phyloP scores from a whole-genome alignment of 2,113 vertebrate genomes.

The Meleagris gallopavo region DNA sequence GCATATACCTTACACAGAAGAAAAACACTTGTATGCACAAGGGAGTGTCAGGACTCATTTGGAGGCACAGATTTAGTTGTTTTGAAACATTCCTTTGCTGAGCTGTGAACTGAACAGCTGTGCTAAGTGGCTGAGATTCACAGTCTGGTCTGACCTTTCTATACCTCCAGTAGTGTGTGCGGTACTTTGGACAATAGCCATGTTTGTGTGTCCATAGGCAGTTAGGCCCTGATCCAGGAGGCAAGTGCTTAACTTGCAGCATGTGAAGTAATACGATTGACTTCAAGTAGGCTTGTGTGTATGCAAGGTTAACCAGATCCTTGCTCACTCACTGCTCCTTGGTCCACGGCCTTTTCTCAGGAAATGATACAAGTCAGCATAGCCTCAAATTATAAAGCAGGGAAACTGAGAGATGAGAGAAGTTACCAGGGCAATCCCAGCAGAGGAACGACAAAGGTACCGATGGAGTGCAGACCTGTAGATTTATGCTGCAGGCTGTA shows the following conservation, averaged over 20 bases:
- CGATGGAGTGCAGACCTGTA: background rate
- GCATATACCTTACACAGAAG: accelerated
- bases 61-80: background rate
- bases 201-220: background rate
- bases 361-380: accelerated
- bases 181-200: background rate
- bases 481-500: accelerated
- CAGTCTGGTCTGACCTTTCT: background rate
- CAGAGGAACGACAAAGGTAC: background rate
- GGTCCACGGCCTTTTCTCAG: accelerated
- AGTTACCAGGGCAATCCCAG: accelerated
- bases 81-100: background rate
- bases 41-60: background rate
- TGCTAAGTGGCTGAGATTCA: background rate
- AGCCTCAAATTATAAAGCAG: background rate
- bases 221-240: background rate
- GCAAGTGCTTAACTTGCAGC: accelerated
- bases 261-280: accelerated
- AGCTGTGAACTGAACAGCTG: background rate
- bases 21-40: accelerated
- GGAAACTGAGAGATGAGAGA: background rate
- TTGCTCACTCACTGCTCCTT: accelerated
- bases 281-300: accelerated
- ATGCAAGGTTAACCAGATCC: background rate
- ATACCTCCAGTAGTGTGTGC: background rate